These are phyloP conservation scores for Synergus itoensis DNA, from an alignment of 2,888 invertebrate genomes.

Conservation along the genomic window DNA sequence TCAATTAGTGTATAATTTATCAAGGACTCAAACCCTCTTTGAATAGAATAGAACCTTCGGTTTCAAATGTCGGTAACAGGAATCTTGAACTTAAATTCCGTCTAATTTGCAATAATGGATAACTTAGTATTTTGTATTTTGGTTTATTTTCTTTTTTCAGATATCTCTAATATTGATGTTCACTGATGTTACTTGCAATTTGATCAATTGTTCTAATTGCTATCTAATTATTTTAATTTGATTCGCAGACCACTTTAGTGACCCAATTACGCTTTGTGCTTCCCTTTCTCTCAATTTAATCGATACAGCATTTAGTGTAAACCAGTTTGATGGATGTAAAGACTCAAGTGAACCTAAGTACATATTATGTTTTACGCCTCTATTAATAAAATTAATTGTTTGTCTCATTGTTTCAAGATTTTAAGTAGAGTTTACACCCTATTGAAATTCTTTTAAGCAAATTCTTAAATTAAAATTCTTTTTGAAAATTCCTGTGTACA, in stretches of 20 bases:
- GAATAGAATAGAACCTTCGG: too few species aligned
- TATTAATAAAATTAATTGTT: not conserved
- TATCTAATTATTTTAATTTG: not conserved
- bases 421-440: not conserved
- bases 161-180: not conserved
- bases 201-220: not conserved
- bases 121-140: too few species aligned
- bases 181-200: not conserved
- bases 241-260: not conserved
- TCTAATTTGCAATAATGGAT: too few species aligned
- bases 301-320: not conserved
- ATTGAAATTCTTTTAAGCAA: not conserved
- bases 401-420: not conserved
- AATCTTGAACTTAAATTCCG: too few species aligned
- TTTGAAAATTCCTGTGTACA: not conserved
- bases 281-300: slow-evolving; percentile 1
- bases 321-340: not conserved
- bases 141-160: too few species aligned
- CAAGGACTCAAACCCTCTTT: too few species aligned
- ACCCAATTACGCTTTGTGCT: not conserved
- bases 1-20: too few species aligned
- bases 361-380: not conserved
- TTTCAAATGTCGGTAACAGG: too few species aligned
- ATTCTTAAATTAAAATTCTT: too few species aligned
- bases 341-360: not conserved